Conservation (phyloP, 2,797 vertebrate species). For the Rhynchotus rufescens region DNA sequence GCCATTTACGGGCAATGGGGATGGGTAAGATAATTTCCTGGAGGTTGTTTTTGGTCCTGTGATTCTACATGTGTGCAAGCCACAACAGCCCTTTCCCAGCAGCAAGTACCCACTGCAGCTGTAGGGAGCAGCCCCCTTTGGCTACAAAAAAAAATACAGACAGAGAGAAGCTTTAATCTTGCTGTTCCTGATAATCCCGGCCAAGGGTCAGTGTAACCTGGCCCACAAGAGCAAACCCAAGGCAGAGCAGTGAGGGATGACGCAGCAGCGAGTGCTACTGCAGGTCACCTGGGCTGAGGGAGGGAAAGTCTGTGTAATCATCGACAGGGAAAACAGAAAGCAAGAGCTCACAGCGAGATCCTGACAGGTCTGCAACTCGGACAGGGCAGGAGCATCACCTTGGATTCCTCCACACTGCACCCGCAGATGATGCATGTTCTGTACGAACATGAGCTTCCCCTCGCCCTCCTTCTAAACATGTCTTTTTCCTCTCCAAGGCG, state of each 20-base stretch:
- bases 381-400: not conserved
- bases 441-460: not conserved
- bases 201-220: not conserved
- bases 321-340: not conserved
- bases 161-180: not conserved
- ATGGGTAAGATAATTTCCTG: not conserved
- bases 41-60: not conserved
- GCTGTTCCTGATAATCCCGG: not conserved
- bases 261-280: accelerated
- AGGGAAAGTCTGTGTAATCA: not conserved
- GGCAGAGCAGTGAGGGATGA: not conserved
- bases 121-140: not conserved
- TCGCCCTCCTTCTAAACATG: not conserved
- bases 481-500: not conserved
- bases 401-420: not conserved
- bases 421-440: not conserved
- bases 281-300: not conserved
- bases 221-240: not conserved
- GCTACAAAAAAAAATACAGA: not conserved
- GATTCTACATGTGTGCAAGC: not conserved
- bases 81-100: not conserved
- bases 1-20: not conserved
- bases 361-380: not conserved
- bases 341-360: not conserved
- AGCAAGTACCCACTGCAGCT: not conserved